These are phyloP conservation scores for Oegoconia quadripuncta DNA, from an alignment of 2,888 invertebrate species.

Conservation along the genomic window DNA sequence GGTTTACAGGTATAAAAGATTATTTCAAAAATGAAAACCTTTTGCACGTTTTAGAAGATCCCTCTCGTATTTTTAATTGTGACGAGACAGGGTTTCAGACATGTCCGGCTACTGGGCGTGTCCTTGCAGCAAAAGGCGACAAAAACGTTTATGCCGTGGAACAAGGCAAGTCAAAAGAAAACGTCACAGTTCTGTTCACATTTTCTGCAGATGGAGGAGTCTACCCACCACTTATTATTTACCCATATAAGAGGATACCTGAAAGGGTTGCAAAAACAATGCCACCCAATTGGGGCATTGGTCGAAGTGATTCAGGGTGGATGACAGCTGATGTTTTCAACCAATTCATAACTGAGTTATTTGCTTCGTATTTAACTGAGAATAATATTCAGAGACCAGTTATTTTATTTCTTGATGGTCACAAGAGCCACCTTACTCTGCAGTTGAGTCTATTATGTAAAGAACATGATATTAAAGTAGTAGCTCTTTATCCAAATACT, in stretches of 20 bases:
- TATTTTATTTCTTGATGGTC: too few species aligned
- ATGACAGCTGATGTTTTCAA: not conserved
- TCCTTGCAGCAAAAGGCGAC: slow-evolving; percentile 13
- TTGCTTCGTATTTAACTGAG: not conserved
- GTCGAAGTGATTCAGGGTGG: not conserved
- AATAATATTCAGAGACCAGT: too few species aligned
- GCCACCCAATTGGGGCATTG: not conserved
- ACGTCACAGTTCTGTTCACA: slow-evolving; percentile 1
- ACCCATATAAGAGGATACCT: not conserved
- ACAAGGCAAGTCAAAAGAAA: slow-evolving; percentile 1
- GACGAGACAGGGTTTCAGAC: slow-evolving; percentile 14
- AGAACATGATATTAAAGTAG: too few species aligned
- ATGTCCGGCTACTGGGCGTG: slow-evolving; percentile 15
- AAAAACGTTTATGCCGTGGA: slow-evolving; percentile 18
- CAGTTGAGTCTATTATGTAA: too few species aligned
- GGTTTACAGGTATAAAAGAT: too few species aligned
- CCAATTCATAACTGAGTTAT: not conserved
- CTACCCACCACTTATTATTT: not conserved
- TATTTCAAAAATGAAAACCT: too few species aligned
- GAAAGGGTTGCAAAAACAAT: not conserved
- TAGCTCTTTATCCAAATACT: too few species aligned
- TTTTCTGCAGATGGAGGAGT: not conserved
- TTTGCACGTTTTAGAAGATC: slow-evolving; percentile 8
- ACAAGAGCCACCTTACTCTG: too few species aligned
- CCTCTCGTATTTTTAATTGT: slow-evolving; percentile 1